phyloP scores from a whole-genome alignment of 2,113 vertebrate genomes.

The Datnioides undecimradiatus region DNA sequence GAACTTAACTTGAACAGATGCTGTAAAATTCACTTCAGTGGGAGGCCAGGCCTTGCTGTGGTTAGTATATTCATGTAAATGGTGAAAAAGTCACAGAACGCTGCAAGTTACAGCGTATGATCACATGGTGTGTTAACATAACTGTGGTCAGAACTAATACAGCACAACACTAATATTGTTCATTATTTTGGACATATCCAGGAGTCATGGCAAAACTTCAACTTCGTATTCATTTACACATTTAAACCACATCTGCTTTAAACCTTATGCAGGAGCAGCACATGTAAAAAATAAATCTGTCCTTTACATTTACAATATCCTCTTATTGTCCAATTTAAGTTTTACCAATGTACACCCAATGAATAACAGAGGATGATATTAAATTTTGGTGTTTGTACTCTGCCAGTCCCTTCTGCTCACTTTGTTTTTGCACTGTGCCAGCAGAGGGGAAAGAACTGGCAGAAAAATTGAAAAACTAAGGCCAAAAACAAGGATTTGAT shows the following conservation, averaged over 20 bases:
- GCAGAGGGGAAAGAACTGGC: slow-evolving; percentile 37
- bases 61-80: slow-evolving; percentile 51
- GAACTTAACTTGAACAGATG: slow-evolving; percentile 61
- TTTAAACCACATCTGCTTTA: neutral
- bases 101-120: neutral
- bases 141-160: neutral
- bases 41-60: slow-evolving; percentile 32
- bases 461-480: neutral
- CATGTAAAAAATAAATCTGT: neutral
- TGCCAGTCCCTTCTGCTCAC: slow-evolving; percentile 52
- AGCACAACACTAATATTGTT: neutral
- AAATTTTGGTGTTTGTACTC: slow-evolving; percentile 25
- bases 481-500: slow-evolving; percentile 46
- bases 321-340: slow-evolving; percentile 11
- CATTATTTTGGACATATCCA: neutral
- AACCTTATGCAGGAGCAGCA: neutral
- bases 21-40: slow-evolving; percentile 52
- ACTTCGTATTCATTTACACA: neutral
- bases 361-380: slow-evolving; percentile 25
- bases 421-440: slow-evolving; percentile 51
- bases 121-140: neutral
- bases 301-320: neutral
- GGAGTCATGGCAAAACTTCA: neutral
- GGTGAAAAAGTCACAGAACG: slow-evolving; percentile 31
- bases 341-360: neutral